Conservation (phyloP, 2,113 vertebrate species). For the Nothobranchius kuhntae region DNA sequence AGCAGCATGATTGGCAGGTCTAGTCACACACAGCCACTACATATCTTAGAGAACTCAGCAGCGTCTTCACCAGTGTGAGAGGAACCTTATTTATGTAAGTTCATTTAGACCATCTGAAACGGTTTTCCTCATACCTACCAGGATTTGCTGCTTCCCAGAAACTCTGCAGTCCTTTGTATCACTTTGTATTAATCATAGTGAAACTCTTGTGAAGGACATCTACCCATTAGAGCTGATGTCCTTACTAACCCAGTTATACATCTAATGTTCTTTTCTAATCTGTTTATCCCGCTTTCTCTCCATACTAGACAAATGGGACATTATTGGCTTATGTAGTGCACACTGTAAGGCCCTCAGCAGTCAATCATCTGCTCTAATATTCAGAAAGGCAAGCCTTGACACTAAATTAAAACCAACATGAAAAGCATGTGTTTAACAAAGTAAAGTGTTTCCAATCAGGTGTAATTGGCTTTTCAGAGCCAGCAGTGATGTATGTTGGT, state of each 20-base stretch:
- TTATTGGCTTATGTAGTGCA: constrained; percentile 93
- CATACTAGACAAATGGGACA: constrained; percentile 95
- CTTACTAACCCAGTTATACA: constrained; percentile 83
- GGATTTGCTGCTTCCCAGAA: constrained; percentile 48
- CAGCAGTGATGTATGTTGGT: constrained; percentile 95
- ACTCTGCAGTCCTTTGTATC: constrained; percentile 16
- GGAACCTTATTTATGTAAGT: background rate
- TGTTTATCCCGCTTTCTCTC: constrained; percentile 92
- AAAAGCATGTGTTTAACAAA: constrained; percentile 98
- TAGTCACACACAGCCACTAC: too few relatives aligned
- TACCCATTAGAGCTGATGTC: constrained; percentile 95
- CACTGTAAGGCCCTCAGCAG: constrained; percentile 68
- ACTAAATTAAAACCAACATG: constrained; percentile 99
- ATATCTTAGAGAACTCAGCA: too few relatives aligned
- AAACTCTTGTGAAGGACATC: constrained; percentile 95
- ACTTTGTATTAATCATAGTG: constrained; percentile 68
- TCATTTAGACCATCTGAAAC: background rate
- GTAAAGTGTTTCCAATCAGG: constrained; percentile 98
- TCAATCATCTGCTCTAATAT: constrained; percentile 99
- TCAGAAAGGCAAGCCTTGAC: constrained; percentile 87
- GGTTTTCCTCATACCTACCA: constrained; percentile 14
- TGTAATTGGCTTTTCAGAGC: constrained; percentile 98
- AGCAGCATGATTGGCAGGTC: too few relatives aligned
- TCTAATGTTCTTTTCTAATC: constrained; percentile 81
- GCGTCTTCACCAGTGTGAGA: too few relatives aligned